Percentiles rank a stretch among this genome's conserved stretches.
Conservation (phyloP, 2,113 vertebrate species). For the Mustelus asterias region DNA sequence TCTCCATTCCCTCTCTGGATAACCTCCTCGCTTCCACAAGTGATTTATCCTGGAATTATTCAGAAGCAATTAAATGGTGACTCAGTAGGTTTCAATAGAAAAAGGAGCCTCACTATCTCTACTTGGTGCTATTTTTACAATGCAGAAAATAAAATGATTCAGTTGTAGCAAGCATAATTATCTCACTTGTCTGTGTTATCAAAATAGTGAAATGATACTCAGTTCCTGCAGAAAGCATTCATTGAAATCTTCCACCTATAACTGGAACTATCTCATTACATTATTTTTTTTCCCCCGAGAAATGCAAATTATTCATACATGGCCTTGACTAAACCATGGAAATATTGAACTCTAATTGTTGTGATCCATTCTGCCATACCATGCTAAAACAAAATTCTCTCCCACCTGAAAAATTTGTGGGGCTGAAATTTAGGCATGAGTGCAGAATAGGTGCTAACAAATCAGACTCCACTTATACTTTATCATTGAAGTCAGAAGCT, state of each 20-base stretch:
- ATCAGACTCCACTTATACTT: neutral
- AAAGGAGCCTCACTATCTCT: neutral
- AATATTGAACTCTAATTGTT: neutral
- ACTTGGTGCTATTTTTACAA: neutral
- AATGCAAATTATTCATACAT: neutral
- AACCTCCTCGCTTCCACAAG: neutral
- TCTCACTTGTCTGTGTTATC: neutral
- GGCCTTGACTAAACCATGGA: neutral
- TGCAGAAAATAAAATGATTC: neutral
- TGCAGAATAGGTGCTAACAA: neutral
- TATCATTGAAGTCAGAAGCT: neutral
- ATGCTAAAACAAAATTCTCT: neutral
- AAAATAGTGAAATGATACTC: constrained; percentile 3
- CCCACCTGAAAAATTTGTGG: neutral
- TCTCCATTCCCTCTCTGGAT: neutral
- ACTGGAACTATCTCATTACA: neutral
- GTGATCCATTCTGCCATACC: neutral
- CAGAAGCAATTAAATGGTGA: neutral
- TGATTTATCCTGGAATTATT: neutral
- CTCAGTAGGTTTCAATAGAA: neutral
- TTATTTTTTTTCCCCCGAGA: neutral
- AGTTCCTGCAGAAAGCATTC: neutral
- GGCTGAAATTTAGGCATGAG: neutral
- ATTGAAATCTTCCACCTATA: neutral
- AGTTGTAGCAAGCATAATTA: neutral